Percentiles rank a stretch among this genome's conserved stretches.
Evolutionary conservation across 2,113 vertebrate species (phyloP).

Genomic region (Anseranas semipalmata): DNA sequence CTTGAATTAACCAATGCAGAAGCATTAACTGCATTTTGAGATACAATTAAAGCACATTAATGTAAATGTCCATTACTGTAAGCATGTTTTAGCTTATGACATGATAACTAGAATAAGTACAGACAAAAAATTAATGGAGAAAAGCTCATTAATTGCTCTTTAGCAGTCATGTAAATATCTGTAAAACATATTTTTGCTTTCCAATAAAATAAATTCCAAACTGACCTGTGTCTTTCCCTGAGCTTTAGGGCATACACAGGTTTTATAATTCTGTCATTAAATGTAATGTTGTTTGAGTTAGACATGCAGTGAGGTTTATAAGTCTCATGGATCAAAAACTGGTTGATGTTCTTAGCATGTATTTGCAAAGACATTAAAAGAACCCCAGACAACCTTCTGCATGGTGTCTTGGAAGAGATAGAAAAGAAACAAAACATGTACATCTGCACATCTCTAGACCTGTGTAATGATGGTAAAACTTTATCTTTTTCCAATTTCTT

Average conservation of each 20-base stretch:
- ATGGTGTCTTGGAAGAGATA: not conserved
- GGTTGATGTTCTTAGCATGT: not conserved
- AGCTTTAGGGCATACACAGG: not conserved
- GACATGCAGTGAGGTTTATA: not conserved
- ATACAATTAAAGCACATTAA: conserved; percentile 11
- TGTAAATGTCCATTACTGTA: not conserved
- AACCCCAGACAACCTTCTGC: not conserved
- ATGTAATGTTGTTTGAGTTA: not conserved
- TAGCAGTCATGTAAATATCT: conserved; percentile 64
- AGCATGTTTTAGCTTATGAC: not conserved
- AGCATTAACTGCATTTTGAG: conserved; percentile 36
- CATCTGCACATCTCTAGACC: not conserved
- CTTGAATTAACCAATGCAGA: not conserved
- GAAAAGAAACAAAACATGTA: not conserved
- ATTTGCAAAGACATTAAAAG: not conserved
- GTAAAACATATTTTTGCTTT: conserved; percentile 36
- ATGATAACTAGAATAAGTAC: conserved; percentile 14
- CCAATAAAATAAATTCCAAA: not conserved
- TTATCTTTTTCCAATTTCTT: not conserved
- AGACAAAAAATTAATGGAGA: conserved; percentile 24
- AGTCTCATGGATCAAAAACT: not conserved
- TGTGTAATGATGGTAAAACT: not conserved
- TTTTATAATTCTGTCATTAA: conserved; percentile 12
- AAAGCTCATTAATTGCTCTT: conserved; percentile 43
- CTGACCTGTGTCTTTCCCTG: not conserved